Evolutionary conservation across 2,797 vertebrate species (phyloP).

Genomic region (Myripristis jacobus): DNA sequence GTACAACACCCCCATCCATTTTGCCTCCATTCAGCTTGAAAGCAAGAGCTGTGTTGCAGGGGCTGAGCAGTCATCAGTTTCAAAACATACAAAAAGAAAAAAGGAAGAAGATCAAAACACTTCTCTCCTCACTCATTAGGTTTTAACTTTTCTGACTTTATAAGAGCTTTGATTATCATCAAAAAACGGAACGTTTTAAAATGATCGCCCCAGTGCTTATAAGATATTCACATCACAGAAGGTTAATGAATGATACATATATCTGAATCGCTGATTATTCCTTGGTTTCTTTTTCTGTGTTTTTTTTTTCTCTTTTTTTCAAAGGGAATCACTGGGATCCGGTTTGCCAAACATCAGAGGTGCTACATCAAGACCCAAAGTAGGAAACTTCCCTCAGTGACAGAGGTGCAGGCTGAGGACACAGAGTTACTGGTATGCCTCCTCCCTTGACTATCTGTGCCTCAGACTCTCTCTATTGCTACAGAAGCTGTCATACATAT

Average conservation of each 20-base stretch:
- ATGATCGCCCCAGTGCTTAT: constrained; percentile 53
- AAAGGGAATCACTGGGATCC: constrained; percentile 95
- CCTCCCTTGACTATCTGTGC: constrained; percentile 48
- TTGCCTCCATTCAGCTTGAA: constrained; percentile 52
- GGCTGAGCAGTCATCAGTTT: constrained; percentile 55
- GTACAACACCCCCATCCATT: constrained; percentile 45
- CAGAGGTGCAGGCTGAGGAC: constrained; percentile 82
- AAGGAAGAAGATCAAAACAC: constrained; percentile 59
- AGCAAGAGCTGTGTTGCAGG: constrained; percentile 35
- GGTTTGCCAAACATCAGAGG: constrained; percentile 94
- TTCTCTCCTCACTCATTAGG: constrained; percentile 70
- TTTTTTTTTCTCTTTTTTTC: constrained; percentile 62
- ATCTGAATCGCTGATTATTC: constrained; percentile 70
- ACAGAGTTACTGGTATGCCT: constrained; percentile 80
- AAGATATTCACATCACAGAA: constrained; percentile 65
- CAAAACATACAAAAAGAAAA: constrained; percentile 11
- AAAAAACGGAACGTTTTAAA: constrained; percentile 68
- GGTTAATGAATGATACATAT: constrained; percentile 75
- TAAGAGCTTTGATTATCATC: constrained; percentile 75
- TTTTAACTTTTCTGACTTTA: constrained; percentile 64
- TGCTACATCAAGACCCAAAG: constrained; percentile 97
- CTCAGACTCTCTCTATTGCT: constrained; percentile 61
- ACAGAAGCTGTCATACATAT: constrained; percentile 76
- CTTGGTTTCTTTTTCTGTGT: constrained; percentile 55
- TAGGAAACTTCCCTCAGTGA: constrained; percentile 88